phyloP scores from a whole-genome alignment of 53 echinoderm and acorn worm species.

The Astropecten irregularis region DNA sequence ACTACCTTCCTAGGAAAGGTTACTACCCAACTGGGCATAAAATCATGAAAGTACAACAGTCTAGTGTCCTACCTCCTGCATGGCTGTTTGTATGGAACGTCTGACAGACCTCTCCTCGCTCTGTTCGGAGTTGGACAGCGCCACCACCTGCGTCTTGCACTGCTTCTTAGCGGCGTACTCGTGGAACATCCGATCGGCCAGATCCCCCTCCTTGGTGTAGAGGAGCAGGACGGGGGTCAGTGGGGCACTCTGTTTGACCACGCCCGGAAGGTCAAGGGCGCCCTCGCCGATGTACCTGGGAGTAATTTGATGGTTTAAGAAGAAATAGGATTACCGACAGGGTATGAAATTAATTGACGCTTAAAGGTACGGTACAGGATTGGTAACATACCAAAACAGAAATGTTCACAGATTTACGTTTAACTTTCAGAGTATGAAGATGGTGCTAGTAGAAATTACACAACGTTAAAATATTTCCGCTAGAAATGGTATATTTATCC shows the following conservation, averaged over 20 bases:
- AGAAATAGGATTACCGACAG: not conserved
- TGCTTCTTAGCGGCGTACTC: constrained; percentile 88
- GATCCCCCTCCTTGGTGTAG: constrained; percentile 85
- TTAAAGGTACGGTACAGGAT: too few species aligned
- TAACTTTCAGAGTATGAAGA: too few species aligned
- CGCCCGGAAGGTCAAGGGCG: constrained; percentile 65
- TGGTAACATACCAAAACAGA: too few species aligned
- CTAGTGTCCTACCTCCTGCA: constrained; percentile 80
- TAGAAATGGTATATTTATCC: too few species aligned
- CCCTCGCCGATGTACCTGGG: constrained; percentile 78
- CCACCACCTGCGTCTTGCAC: constrained; percentile 61
- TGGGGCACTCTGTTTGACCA: constrained; percentile 74
- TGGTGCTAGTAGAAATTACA: too few species aligned
- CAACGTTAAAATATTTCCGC: too few species aligned
- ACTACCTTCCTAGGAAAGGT: too few species aligned
- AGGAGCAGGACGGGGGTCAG: constrained; percentile 84
- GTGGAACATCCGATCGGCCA: constrained; percentile 85
- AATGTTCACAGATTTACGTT: too few species aligned
- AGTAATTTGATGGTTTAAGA: too few species aligned
- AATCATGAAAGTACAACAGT: too few species aligned
- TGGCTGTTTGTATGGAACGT: constrained; percentile 79
- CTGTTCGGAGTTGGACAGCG: constrained; percentile 74
- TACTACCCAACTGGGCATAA: too few species aligned
- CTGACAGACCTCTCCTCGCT: constrained; percentile 78
- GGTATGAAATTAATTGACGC: not conserved